These are phyloP conservation scores for Acanthiza pusilla DNA, from an alignment of 2,797 vertebrate genomes.

Conservation along the genomic window DNA sequence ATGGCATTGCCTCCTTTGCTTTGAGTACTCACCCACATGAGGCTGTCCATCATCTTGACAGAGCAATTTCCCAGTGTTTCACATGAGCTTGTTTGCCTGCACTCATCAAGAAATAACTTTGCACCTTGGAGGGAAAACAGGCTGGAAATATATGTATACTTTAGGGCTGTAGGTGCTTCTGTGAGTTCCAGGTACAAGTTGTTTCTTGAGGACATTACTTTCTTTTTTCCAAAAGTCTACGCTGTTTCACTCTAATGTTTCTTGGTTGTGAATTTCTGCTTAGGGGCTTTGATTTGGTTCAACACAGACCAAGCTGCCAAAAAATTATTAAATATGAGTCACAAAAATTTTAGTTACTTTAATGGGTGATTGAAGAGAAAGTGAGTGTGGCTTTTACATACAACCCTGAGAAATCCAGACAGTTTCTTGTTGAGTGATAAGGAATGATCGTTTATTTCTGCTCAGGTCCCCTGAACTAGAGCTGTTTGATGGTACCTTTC, in stretches of 20 bases:
- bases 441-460: background rate
- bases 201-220: background rate
- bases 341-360: background rate
- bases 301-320: background rate
- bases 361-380: background rate
- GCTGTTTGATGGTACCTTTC: background rate
- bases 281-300: background rate
- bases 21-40: fast-evolving
- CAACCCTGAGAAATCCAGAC: background rate
- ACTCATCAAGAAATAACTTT: background rate
- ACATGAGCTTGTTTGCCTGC: background rate
- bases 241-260: background rate
- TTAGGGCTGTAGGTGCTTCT: background rate
- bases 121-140: background rate
- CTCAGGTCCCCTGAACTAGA: background rate
- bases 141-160: fast-evolving
- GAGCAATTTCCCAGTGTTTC: background rate
- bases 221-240: background rate
- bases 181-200: background rate
- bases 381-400: background rate
- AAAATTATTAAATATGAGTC: background rate
- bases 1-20: background rate
- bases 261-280: background rate
- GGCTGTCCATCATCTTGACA: fast-evolving
- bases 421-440: background rate